A percentile compares a stretch with the other conserved stretches of the same genome.
phyloP scores from a whole-genome alignment of 2,888 invertebrate genomes.

The Lottia scabra region DNA sequence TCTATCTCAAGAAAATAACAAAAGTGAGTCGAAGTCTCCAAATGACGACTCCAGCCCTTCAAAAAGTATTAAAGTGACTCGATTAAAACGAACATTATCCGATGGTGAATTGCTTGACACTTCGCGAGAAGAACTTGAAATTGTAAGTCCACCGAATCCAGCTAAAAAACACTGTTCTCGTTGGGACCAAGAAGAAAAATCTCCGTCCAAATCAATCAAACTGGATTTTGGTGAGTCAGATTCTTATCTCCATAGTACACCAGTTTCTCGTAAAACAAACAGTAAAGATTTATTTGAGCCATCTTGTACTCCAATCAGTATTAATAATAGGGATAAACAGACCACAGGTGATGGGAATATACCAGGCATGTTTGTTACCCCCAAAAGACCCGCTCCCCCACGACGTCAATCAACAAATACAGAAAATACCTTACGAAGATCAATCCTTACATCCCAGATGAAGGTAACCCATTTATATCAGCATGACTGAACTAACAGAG shows the following conservation, averaged over 20 bases:
- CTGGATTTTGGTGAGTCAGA: background rate
- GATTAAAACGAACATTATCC: slow-evolving; percentile 14
- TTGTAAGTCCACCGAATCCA: background rate
- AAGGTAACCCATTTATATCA: slow-evolving; percentile 34
- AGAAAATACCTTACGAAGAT: slow-evolving; percentile 37
- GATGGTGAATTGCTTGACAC: slow-evolving; percentile 7
- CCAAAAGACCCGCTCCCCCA: slow-evolving; percentile 36
- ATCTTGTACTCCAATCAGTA: slow-evolving; percentile 27
- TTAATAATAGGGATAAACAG: slow-evolving; percentile 6
- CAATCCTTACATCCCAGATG: slow-evolving; percentile 43
- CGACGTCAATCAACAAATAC: slow-evolving; percentile 46
- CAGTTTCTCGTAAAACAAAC: slow-evolving; percentile 27
- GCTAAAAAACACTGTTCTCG: slow-evolving; percentile 13
- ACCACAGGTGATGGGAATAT: background rate
- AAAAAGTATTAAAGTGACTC: slow-evolving; percentile 9
- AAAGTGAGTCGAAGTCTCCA: background rate
- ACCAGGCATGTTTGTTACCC: slow-evolving; percentile 28
- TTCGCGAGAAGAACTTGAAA: slow-evolving; percentile 9
- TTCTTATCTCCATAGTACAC: slow-evolving; percentile 31
- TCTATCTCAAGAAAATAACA: background rate
- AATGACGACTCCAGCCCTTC: background rate
- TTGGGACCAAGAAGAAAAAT: slow-evolving; percentile 17
- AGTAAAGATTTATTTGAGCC: slow-evolving; percentile 38
- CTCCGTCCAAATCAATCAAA: slow-evolving; percentile 1
- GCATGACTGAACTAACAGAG: no score